Evolutionary conservation across 2,888 invertebrate species (phyloP), one percentile per base, ranked within the genome.

Genomic region (Ormyrus rosae): DNA sequence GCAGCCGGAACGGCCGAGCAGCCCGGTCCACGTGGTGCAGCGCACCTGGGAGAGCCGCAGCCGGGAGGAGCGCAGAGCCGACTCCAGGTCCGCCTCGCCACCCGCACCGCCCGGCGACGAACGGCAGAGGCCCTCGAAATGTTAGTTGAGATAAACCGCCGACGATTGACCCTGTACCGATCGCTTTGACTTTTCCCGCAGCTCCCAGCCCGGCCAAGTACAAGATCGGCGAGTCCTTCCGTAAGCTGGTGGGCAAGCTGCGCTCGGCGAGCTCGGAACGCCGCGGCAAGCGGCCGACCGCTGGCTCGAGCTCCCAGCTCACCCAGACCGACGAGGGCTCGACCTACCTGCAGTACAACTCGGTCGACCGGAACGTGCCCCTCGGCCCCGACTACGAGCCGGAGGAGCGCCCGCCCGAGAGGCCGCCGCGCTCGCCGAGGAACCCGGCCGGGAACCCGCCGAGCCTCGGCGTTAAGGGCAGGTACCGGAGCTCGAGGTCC

Each of bases 181-280:
- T 19, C 19, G 19, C 19, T 19, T 19, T 19, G 2, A 19, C 19
- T 19, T 19, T 19, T 19, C 10, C 34, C 11, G 0, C 72, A 89
- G 88, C 84, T 78, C 79, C 86, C 5, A 85, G 87, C 8, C 87
- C 87, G 10, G 85, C 87, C 0, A 90, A 89, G 67, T 90, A 89
- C 83, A 92, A 94, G 81, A 95, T 95, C 88, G 96, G 96, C 70
- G 96, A 96, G 88, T 96, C 96, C 34, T 94, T 96, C 86, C 93
- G 96, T 84, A 96, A 96, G 91, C 91, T 96, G 83, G 96, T 96
- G 19, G 96, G 96, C 77, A 96, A 96, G 91, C 94, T 96, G 78
- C 93, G 96, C 5, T 96, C 96, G 13, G 95, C 95, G 34, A 92
- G 96, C 91, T 93, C 93, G 84, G 93, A 94, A 91, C 92, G 94